phyloP scores from a whole-genome alignment of 2,888 invertebrate species.

The Epicampocera succincta region DNA sequence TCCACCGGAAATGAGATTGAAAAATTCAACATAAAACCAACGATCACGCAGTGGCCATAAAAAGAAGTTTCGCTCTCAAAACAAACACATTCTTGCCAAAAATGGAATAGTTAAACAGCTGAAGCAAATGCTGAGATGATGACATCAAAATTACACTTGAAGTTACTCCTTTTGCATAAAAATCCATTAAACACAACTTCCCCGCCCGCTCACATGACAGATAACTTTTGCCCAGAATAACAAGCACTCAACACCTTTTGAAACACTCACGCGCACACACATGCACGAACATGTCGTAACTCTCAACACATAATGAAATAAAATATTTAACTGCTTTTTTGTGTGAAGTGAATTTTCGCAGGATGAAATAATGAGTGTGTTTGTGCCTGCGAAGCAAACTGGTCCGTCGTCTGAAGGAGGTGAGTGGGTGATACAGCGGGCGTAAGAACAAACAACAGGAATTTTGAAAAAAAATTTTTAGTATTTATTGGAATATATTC shows the following conservation, averaged over 20 bases:
- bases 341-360: too few relatives aligned
- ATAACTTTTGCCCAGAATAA: constrained; percentile 39
- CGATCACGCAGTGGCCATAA: constrained; percentile 62
- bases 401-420: background rate
- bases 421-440: constrained; percentile 1
- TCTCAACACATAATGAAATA: constrained; percentile 11
- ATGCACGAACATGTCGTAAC: background rate
- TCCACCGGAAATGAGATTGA: background rate
- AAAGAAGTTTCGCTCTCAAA: constrained; percentile 53
- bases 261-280: background rate
- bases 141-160: background rate
- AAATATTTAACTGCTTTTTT: constrained; percentile 29
- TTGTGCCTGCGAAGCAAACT: background rate
- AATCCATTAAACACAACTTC: background rate
- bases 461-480: too few relatives aligned
- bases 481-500: background rate
- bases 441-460: too few relatives aligned
- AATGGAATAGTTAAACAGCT: background rate
- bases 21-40: constrained; percentile 43
- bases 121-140: constrained; percentile 18
- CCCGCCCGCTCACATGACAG: constrained; percentile 39
- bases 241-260: constrained; percentile 34
- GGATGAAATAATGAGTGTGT: background rate
- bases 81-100: constrained; percentile 8
- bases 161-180: background rate